Conservation (phyloP, 2,888 invertebrate genomes). For the Chrysolina americana region DNA sequence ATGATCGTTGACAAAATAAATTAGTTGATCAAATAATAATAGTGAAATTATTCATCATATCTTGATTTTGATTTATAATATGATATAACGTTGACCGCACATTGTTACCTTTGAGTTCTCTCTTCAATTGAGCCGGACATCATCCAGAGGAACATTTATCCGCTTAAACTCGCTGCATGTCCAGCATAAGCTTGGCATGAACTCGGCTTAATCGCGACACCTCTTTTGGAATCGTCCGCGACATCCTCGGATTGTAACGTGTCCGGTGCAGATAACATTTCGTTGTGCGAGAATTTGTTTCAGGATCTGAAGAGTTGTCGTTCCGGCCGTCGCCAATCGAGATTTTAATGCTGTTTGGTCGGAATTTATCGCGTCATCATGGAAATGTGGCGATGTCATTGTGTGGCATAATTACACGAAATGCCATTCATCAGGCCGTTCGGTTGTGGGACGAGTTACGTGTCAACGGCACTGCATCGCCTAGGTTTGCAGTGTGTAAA, state of each 20-base stretch:
- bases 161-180: too few species aligned
- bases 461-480: not conserved
- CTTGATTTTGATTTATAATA: too few species aligned
- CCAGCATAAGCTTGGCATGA: too few species aligned
- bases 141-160: too few species aligned
- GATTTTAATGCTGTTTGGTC: not conserved
- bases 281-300: slow-evolving; percentile 3
- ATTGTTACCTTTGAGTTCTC: too few species aligned
- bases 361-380: slow-evolving; percentile 5
- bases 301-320: slow-evolving; percentile 3
- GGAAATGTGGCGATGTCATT: slow-evolving; percentile 9
- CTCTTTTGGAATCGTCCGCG: not conserved
- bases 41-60: too few species aligned
- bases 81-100: too few species aligned
- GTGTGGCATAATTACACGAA: slow-evolving; percentile 1
- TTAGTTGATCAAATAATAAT: too few species aligned
- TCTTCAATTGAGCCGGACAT: too few species aligned
- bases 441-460: not conserved
- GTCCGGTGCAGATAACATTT: slow-evolving; percentile 9
- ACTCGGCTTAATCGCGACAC: too few species aligned
- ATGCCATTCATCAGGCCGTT: not conserved
- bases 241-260: not conserved
- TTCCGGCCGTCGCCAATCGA: not conserved
- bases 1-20: too few species aligned
- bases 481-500: not conserved